Evolutionary conservation across 2,797 vertebrate genomes (phyloP).

Genomic region (Gallinago solitaria): DNA sequence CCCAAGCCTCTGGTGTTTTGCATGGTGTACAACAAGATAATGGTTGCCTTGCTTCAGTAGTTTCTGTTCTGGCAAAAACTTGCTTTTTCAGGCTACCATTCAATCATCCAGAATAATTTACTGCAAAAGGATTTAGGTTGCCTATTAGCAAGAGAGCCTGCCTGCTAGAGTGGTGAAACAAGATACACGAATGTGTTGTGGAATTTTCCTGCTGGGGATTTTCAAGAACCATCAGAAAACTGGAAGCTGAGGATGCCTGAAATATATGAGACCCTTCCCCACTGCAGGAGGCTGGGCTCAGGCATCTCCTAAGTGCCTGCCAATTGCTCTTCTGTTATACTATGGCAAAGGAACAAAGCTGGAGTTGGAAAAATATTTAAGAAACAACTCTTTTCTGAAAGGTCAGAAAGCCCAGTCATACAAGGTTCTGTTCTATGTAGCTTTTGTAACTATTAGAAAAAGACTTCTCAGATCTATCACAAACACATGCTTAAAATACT

Average conservation of each 20-base stretch:
- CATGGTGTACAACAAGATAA: background rate
- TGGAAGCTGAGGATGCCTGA: background rate
- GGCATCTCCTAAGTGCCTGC: background rate
- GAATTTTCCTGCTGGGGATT: background rate
- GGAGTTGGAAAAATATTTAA: background rate
- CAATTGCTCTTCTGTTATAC: background rate
- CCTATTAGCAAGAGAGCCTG: background rate
- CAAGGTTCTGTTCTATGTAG: background rate
- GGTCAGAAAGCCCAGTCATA: background rate
- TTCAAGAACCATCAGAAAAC: background rate
- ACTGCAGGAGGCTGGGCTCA: background rate
- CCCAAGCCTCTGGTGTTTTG: background rate
- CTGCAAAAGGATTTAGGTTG: background rate
- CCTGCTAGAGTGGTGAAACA: background rate
- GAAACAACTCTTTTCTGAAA: background rate
- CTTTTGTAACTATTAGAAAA: background rate
- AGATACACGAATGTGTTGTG: background rate
- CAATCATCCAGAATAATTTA: background rate
- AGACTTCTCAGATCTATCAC: background rate
- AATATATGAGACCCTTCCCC: background rate
- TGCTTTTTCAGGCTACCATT: background rate
- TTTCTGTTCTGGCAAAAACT: background rate
- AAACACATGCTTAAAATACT: constrained; percentile 11
- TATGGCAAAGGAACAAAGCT: background rate
- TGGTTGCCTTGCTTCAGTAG: background rate